Base-by-base conservation (phyloP, 1,140 invertebrate species). In the Grapholita molesta region DNA sequence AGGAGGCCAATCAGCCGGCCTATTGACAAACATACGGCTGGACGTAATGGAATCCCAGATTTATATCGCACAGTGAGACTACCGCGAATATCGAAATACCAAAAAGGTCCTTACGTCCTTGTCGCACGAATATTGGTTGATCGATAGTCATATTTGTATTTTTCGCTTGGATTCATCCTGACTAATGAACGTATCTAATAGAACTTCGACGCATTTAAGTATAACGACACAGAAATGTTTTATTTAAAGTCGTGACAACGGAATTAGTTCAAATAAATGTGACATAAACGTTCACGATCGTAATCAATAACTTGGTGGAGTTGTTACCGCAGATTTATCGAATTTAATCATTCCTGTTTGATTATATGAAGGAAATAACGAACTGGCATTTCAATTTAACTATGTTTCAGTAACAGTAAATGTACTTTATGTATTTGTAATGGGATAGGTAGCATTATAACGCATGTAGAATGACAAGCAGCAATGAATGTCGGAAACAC, bases 11-110 rank as follows among this genome's bases (percentile, higher is more conserved):
- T 89, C 86, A 90, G 78, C 78, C 85, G 80, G 80, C 78, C 83
- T 87, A 89, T 90, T 90, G 88, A 90, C 88, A 90, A 90, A 89
- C 86, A 88, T 88, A 89, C 83, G 80, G 82, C 82, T 76, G 73
- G 69, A 72, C 74, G 84, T 89, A 90, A 89, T 89, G 85, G 85
- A 88, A 79, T 84, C 75, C 72, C 77, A 76, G 78, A 88, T 88
- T 88, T 88, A 88, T 88, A 79, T 81, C 70, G 75, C 66, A n/a
- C n/a, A n/a, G n/a, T n/a, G n/a, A n/a, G n/a, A n/a, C n/a, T n/a
- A n/a, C n/a, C n/a, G n/a, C n/a, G n/a, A n/a, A n/a, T n/a, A n/a
- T n/a, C n/a, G n/a, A n/a, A n/a, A n/a, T n/a, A n/a, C n/a, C n/a
- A n/a, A n/a, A n/a, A n/a, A n/a, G n/a, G n/a, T n/a, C n/a, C n/a